phyloP scores from a whole-genome alignment of 2,888 invertebrate species.

The Dryadula phaetusa region DNA sequence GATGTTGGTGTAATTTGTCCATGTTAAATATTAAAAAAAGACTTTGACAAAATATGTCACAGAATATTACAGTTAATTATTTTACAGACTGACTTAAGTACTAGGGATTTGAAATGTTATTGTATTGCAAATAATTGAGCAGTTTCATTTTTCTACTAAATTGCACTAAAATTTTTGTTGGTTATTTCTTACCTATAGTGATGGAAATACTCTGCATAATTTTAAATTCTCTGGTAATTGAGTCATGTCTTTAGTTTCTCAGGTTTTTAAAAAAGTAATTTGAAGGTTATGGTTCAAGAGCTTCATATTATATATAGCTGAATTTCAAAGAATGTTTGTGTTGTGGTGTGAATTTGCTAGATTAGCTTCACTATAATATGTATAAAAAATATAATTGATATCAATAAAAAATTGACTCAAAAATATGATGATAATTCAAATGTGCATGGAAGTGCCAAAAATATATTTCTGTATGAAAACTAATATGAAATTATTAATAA shows the following conservation, averaged over 20 bases:
- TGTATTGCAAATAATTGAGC: neutral
- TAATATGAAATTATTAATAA: slow-evolving; percentile 13
- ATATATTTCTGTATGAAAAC: slow-evolving; percentile 18
- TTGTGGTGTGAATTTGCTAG: slow-evolving; percentile 29
- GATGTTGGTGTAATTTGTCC: slow-evolving; percentile 54
- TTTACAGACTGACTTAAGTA: slow-evolving; percentile 24
- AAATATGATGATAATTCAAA: slow-evolving; percentile 1
- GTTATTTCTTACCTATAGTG: neutral
- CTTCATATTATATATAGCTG: neutral
- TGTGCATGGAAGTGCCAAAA: slow-evolving; percentile 23
- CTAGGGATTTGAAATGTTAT: slow-evolving; percentile 17
- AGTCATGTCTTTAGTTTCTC: slow-evolving; percentile 8
- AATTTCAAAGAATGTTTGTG: slow-evolving; percentile 18
- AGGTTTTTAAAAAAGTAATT: slow-evolving; percentile 8
- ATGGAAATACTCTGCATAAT: neutral
- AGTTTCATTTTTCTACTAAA: neutral
- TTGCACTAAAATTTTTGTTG: neutral
- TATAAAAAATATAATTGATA: neutral
- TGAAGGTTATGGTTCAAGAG: slow-evolving; percentile 2
- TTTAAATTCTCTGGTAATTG: slow-evolving; percentile 8
- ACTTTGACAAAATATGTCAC: slow-evolving; percentile 56
- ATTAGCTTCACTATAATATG: slow-evolving; percentile 40
- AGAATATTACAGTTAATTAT: slow-evolving; percentile 38
- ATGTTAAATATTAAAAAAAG: slow-evolving; percentile 54
- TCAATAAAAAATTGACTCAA: slow-evolving; percentile 2